Percentiles rank a stretch among this genome's conserved stretches.
Evolutionary conservation across 2,113 vertebrate genomes (phyloP).

Genomic region (Chlamydotis undulata): DNA sequence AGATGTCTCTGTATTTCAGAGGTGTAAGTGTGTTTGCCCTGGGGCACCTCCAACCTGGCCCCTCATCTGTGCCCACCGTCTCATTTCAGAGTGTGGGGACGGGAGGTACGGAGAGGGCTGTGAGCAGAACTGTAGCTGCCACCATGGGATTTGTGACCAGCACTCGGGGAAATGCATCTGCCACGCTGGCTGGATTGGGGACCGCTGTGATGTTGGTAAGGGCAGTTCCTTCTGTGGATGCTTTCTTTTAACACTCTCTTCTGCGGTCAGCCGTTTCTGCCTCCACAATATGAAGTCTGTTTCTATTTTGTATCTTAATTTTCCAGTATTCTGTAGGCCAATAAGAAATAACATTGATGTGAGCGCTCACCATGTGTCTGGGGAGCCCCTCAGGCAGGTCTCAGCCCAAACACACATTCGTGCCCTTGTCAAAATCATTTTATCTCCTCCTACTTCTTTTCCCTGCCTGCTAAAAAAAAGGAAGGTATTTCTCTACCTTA

Average conservation of each 20-base stretch:
- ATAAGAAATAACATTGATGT: rapidly evolving
- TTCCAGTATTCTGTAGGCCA: neutral
- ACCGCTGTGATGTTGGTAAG: constrained; percentile 30
- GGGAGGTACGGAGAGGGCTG: neutral
- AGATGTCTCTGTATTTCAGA: neutral
- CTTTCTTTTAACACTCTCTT: neutral
- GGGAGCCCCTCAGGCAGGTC: neutral
- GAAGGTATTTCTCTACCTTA: neutral
- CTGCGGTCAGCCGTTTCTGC: neutral
- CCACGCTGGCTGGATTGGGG: constrained; percentile 11
- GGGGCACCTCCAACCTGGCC: neutral
- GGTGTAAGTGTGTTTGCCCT: neutral
- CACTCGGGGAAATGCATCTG: constrained; percentile 11
- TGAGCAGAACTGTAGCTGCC: constrained; percentile 50
- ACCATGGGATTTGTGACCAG: constrained; percentile 30
- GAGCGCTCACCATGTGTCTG: neutral
- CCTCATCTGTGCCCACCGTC: neutral
- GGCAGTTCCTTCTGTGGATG: neutral
- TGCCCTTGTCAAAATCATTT: neutral
- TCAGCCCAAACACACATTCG: neutral
- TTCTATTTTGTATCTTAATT: neutral
- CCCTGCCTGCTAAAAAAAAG: neutral
- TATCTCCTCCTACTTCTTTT: neutral
- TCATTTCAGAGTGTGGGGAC: neutral
- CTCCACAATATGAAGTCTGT: neutral